Percentiles rank a stretch among this genome's conserved stretches.
Conservation (phyloP, 2,113 vertebrate species). For the Noturus placidus region DNA sequence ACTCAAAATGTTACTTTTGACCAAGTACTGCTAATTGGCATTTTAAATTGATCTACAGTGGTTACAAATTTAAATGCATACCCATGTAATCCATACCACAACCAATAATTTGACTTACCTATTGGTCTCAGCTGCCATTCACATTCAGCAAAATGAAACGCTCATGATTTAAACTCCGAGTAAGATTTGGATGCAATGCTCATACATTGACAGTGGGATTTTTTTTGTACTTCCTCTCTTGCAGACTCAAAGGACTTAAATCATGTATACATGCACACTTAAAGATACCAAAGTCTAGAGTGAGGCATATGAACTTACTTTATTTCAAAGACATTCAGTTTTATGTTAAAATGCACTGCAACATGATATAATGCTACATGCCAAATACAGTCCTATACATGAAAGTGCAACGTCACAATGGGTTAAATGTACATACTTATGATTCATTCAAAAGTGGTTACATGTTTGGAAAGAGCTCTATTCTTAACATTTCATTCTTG, state of each 20-base stretch:
- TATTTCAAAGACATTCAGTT: conserved; percentile 76
- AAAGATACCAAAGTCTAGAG: conserved; percentile 50
- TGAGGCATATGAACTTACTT: conserved; percentile 67
- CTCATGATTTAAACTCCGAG: not conserved
- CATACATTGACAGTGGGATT: not conserved
- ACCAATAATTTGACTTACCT: not conserved
- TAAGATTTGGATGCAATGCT: too few relatives aligned
- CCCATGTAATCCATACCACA: not conserved
- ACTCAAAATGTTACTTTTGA: not conserved
- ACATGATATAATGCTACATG: conserved; percentile 78
- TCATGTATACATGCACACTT: not conserved
- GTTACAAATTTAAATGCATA: not conserved
- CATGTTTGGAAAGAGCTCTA: conserved; percentile 55
- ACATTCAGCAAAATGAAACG: not conserved
- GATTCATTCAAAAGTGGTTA: conserved; percentile 65
- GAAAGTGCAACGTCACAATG: conserved; percentile 88
- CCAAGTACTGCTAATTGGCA: not conserved
- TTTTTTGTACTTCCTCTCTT: not conserved
- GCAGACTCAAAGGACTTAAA: not conserved
- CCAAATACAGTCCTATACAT: conserved; percentile 78
- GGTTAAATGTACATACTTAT: conserved; percentile 81
- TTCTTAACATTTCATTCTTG: conserved; percentile 48
- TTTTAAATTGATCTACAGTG: not conserved
- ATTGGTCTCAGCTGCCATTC: not conserved
- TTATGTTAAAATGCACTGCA: conserved; percentile 68